Evolutionary conservation across 2,797 vertebrate species (phyloP).

Genomic region (Myioborus melanocephalus): DNA sequence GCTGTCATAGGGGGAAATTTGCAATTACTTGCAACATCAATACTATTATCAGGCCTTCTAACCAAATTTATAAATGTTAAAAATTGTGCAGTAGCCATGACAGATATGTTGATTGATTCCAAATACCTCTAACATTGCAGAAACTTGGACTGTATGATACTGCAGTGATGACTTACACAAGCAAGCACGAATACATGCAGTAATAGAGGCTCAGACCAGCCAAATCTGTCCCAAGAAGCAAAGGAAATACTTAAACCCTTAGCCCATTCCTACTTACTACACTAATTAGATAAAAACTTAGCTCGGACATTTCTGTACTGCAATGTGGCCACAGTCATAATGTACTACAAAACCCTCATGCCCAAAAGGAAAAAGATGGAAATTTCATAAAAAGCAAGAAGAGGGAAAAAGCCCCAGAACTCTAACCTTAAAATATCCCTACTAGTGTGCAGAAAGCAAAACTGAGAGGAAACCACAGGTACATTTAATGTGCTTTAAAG

Average conservation of each 20-base stretch:
- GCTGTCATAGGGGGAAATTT: not conserved
- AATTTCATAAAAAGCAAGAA: not conserved
- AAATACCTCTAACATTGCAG: not conserved
- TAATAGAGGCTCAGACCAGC: not conserved
- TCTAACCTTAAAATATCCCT: not conserved
- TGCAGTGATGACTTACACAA: fast-evolving
- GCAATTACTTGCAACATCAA: not conserved
- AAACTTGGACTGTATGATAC: not conserved
- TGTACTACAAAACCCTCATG: not conserved
- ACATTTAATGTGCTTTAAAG: not conserved
- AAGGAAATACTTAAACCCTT: not conserved
- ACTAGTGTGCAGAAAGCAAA: not conserved
- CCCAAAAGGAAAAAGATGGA: not conserved
- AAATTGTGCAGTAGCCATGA: not conserved
- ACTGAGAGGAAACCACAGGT: not conserved
- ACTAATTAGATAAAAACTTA: not conserved
- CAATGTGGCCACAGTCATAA: not conserved
- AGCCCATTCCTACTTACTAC: not conserved
- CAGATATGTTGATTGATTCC: not conserved
- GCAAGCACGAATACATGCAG: not conserved
- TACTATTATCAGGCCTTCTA: not conserved
- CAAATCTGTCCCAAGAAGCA: not conserved
- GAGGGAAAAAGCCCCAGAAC: fast-evolving
- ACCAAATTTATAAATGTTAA: not conserved
- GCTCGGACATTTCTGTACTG: not conserved